phyloP scores from a whole-genome alignment of 2,888 invertebrate genomes.

The Hirtodrosophila cameraria region DNA sequence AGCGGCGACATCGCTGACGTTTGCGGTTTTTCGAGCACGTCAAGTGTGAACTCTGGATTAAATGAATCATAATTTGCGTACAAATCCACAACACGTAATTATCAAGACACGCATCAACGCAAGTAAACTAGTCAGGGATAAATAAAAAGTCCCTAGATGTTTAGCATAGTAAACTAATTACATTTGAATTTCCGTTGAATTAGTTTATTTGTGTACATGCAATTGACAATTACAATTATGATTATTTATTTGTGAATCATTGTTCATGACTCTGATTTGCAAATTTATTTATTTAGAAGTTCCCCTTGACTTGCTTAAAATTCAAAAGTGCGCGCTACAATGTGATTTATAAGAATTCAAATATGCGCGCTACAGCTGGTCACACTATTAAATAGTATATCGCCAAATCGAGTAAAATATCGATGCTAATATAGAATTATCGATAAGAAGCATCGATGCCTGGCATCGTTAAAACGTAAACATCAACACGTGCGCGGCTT shows the following conservation, averaged over 20 bases:
- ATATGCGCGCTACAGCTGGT: slow-evolving; percentile 9
- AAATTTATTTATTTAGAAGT: not conserved
- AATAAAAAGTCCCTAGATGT: slow-evolving; percentile 39
- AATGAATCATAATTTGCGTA: slow-evolving; percentile 48
- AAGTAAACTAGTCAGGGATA: slow-evolving; percentile 18
- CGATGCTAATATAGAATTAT: slow-evolving; percentile 3
- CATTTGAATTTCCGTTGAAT: slow-evolving; percentile 38
- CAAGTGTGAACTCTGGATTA: slow-evolving; percentile 12
- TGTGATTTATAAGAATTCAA: slow-evolving; percentile 11
- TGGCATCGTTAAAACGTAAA: slow-evolving; percentile 48
- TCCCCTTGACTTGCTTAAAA: not conserved
- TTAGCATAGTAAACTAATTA: slow-evolving; percentile 21
- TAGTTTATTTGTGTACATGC: not conserved
- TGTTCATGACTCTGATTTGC: not conserved
- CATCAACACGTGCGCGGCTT: slow-evolving; percentile 64
- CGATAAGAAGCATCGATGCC: slow-evolving; percentile 31
- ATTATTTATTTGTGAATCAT: not conserved
- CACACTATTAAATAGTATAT: not conserved
- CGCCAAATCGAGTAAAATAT: not conserved
- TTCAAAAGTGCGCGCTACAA: slow-evolving; percentile 25
- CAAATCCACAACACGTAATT: slow-evolving; percentile 6
- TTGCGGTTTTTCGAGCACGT: slow-evolving; percentile 43
- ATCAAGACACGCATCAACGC: slow-evolving; percentile 28
- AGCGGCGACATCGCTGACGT: not conserved
- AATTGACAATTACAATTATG: slow-evolving; percentile 14